Evolutionary conservation across 2,113 vertebrate species (phyloP).

Genomic region (Nanorana parkeri): DNA sequence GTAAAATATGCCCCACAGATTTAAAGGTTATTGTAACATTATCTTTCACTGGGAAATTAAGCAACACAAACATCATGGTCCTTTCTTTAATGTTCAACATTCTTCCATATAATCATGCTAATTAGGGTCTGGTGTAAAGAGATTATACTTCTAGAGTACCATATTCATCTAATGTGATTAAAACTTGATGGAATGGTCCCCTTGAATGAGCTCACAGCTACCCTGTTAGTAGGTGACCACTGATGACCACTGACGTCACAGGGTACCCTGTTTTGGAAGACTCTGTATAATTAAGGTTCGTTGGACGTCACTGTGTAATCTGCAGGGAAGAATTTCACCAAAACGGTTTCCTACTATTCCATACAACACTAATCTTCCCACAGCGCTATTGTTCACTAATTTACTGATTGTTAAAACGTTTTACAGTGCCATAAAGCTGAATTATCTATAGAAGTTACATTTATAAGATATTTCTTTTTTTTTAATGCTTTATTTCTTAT

Average conservation of each 20-base stretch:
- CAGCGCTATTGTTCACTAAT: constrained; percentile 40
- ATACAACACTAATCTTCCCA: constrained; percentile 32
- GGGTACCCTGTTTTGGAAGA: constrained; percentile 10
- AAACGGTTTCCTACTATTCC: constrained; percentile 2
- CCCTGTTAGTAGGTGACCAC: not conserved
- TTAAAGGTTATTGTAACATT: constrained; percentile 38
- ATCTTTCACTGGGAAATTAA: constrained; percentile 2
- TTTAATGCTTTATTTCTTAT: constrained; percentile 29
- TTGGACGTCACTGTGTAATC: constrained; percentile 23
- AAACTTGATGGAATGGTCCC: constrained; percentile 19
- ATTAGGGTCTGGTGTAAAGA: constrained; percentile 15
- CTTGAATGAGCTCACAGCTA: constrained; percentile 5
- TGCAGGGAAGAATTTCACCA: constrained; percentile 36
- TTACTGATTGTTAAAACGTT: constrained; percentile 55
- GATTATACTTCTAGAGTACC: constrained; percentile 10
- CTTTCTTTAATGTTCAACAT: constrained; percentile 12
- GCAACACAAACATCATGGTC: not conserved
- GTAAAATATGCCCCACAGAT: constrained; percentile 17
- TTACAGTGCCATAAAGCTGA: constrained; percentile 52
- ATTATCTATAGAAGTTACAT: constrained; percentile 22
- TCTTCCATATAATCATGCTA: constrained; percentile 27
- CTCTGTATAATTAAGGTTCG: constrained; percentile 35
- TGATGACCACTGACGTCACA: constrained; percentile 12
- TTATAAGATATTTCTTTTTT: constrained; percentile 23
- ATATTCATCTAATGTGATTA: constrained; percentile 30